Percentiles rank a stretch among this genome's conserved stretches.
These are phyloP conservation scores for Trichomycterus rosablanca DNA, from an alignment of 2,113 vertebrate genomes.

Conservation along the genomic window DNA sequence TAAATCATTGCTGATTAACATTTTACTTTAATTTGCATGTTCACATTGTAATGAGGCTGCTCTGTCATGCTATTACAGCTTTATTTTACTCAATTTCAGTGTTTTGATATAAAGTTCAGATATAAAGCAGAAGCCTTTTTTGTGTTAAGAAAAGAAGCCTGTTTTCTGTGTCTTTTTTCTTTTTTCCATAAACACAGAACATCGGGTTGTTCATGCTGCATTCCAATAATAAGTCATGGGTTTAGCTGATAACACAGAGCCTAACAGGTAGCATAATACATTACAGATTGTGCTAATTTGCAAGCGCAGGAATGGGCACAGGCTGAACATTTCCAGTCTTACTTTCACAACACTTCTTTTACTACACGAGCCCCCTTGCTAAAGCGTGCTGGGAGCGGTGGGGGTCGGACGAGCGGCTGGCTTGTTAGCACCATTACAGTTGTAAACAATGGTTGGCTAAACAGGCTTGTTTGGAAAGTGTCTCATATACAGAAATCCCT, in stretches of 20 bases:
- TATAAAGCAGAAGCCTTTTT: neutral
- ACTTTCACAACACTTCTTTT: slow-evolving; percentile 49
- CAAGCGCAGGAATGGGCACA: slow-evolving; percentile 79
- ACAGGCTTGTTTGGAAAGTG: slow-evolving; percentile 34
- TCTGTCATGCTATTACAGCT: neutral
- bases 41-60: slow-evolving; percentile 52
- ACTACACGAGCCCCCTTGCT: slow-evolving; percentile 66
- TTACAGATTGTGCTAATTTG: slow-evolving; percentile 79
- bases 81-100: neutral
- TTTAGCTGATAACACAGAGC: slow-evolving; percentile 23
- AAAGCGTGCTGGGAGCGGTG: slow-evolving; percentile 79
- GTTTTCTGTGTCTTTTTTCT: neutral
- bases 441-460: slow-evolving; percentile 47
- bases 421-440: slow-evolving; percentile 75
- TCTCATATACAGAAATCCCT: slow-evolving; percentile 40
- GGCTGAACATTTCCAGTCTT: slow-evolving; percentile 1
- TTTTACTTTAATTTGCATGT: slow-evolving; percentile 53
- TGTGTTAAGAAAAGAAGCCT: neutral
- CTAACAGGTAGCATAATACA: slow-evolving; percentile 19
- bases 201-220: slow-evolving; percentile 2
- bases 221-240: slow-evolving; percentile 2
- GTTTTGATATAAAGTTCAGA: neutral
- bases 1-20: slow-evolving; percentile 65
- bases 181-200: slow-evolving; percentile 7
- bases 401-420: slow-evolving; percentile 81